Percentiles rank a stretch among this genome's conserved stretches.
Conservation (phyloP, 2,797 vertebrate species). For the Xiphorhynchus erythropygius region DNA sequence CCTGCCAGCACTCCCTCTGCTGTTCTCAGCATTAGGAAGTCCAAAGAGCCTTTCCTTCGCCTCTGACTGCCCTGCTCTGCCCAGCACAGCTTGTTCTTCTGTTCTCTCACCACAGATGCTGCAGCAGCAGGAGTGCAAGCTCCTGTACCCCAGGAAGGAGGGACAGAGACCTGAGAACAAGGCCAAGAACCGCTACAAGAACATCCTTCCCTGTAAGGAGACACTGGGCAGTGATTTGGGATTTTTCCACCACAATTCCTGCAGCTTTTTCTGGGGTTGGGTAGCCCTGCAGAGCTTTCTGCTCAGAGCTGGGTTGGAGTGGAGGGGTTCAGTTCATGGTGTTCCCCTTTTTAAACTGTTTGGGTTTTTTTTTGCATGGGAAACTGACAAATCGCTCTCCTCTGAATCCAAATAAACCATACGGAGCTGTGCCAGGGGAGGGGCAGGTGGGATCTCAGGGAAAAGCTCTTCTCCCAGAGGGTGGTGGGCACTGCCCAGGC, state of each 20-base stretch:
- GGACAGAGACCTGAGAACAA: constrained; percentile 88
- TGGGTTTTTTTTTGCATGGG: not conserved
- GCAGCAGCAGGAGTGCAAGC: constrained; percentile 89
- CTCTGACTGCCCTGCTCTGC: not conserved
- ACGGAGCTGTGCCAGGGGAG: not conserved
- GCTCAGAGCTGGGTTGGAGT: not conserved
- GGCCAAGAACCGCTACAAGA: constrained; percentile 91
- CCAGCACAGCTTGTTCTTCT: not conserved
- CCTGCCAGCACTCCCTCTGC: not conserved
- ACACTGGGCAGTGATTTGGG: accelerated
- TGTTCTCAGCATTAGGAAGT: not conserved
- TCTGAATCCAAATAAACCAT: not conserved
- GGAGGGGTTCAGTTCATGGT: not conserved
- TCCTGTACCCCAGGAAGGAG: constrained; percentile 89
- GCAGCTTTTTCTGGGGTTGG: not conserved
- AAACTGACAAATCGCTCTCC: not conserved
- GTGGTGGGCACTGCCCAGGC: not conserved
- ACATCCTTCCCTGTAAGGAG: constrained; percentile 89
- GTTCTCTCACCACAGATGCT: constrained; percentile 78
- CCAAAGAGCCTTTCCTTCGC: not conserved
- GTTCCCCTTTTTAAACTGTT: not conserved
- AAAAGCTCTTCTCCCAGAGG: not conserved
- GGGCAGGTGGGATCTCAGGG: not conserved
- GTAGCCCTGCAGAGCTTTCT: not conserved
- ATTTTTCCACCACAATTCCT: not conserved